Conservation (phyloP, 2,797 vertebrate genomes). For the Gorsachius magnificus region DNA sequence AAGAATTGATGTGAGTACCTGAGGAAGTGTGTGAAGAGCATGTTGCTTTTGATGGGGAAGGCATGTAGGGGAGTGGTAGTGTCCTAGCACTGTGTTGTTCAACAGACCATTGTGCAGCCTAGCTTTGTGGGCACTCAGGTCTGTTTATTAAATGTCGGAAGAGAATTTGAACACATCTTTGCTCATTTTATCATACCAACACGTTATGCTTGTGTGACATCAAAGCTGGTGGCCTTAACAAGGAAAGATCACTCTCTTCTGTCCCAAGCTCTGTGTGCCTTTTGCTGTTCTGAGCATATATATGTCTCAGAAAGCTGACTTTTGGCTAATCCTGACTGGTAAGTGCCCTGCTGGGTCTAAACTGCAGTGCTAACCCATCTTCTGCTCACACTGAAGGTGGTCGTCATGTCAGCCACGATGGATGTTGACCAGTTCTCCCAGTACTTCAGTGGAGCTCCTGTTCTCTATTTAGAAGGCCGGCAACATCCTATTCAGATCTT, state of each 20-base stretch:
- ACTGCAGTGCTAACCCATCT: background rate
- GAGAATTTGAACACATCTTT: background rate
- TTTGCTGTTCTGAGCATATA: background rate
- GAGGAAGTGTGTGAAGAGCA: background rate
- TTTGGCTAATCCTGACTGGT: background rate
- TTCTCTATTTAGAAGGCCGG: constrained; percentile 94
- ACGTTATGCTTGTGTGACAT: background rate
- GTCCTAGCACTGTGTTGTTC: accelerated
- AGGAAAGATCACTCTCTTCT: background rate
- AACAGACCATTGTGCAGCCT: background rate
- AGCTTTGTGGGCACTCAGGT: background rate
- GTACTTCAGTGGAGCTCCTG: constrained; percentile 93
- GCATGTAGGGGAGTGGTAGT: background rate
- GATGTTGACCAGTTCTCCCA: constrained; percentile 96
- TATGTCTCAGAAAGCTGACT: background rate
- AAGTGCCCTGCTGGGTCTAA: background rate
- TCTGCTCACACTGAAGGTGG: constrained; percentile 73
- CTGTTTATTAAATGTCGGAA: background rate
- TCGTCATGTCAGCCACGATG: constrained; percentile 98
- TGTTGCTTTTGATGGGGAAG: background rate
- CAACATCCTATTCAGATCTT: constrained; percentile 95
- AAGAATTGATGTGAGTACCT: background rate
- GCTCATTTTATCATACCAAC: accelerated
- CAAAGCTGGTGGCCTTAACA: background rate
- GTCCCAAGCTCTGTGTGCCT: background rate